Base-by-base conservation (phyloP, 2,888 invertebrate species). In the Catocala nupta region DNA sequence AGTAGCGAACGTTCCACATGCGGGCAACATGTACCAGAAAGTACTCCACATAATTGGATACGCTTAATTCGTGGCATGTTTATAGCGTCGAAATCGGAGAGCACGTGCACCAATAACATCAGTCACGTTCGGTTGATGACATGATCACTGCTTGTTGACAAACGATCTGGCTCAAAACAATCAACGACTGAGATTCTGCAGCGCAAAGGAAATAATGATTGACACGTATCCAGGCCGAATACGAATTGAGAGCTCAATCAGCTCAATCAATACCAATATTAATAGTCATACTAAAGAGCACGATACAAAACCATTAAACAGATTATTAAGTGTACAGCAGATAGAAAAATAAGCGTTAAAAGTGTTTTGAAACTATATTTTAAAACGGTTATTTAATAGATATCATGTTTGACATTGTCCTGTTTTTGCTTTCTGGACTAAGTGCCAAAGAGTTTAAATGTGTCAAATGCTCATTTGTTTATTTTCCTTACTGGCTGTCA, bases 1-100 rank as follows among this genome's bases (percentile, higher is more conserved):
- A 82, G 77, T 78, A 69, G 70, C 52, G 58, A 51, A 47, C n/a
- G 77, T 68, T 59, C 59, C 54, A 39, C 65, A 73, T 80, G 77
- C 73, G 73, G 79, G 78, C 71, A 68, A 71, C 78, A 78, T 79
- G 80, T 78, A 78, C 43, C 36, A 49, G 49, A 57, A 54, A 39
- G 81, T 63, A 74, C 71, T 74, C 65, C 67, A 74, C 52, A 50
- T 79, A 78, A 83, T 82, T 82, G 78, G 61, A 59, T 50, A 68
- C 57, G 68, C 48, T 55, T 58, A 61, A 67, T 68, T 63, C 64
- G 50, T 65, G 64, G 60, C 60, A 34, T 64, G 61, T 60, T 70
- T 60, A 60, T 45, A 36, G 16, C n/a, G 49, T 49, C 34, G 5
- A 65, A 65, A 59, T 52, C 49, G 55, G 12, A 55, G 55, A 60